Base-by-base conservation (phyloP, 1,140 invertebrate species). In the Araneus ventricosus region DNA sequence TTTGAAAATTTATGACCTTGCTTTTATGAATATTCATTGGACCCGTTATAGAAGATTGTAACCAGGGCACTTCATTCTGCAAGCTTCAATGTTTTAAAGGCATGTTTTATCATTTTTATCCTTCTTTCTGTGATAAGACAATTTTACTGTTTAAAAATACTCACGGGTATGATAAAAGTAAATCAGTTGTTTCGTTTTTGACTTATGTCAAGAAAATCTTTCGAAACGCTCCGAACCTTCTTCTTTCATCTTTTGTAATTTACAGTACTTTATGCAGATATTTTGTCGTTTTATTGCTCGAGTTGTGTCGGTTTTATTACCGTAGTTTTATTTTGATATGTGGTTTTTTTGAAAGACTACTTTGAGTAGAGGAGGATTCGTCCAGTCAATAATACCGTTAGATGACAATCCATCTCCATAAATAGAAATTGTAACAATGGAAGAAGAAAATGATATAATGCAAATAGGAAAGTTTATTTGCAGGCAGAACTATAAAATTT, bases 11-110 rank as follows among this genome's bases (percentile, higher is more conserved):
- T 82, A 82, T 82, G 80, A 30, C 39, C 39, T 24, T 27, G 22
- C 80, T 82, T 82, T 82, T 82, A 82, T 82, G 80, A 82, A 82
- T 82, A 82, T 82, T 82, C 80, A 82, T 82, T 82, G 80, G 80
- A 41, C 39, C 41, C 80, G 80, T 82, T 82, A 82, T 22, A 41
- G 80, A 7, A 82, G 80, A 52, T 82, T 41, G 80, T 52, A 52
- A 52, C 39, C 80, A n/a, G 41, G 80, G 80, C 30, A 24, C 41
- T 52, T 82, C 80, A 82, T 82, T 41, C 27, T 41, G 39, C 22
- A 6, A 34, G 24, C 39, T 10, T 82, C 39, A 82, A 82, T 82
- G 80, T 82, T 82, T 82, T 82, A 82, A 82, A 52, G 80, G 39
- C 80, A n/a, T 82, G 41, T 52, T 82, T 82, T 82, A 82, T 82